Percentiles rank a stretch among this genome's conserved stretches.
Evolutionary conservation across 2,797 vertebrate genomes (phyloP).

Genomic region (Manis pentadactyla): DNA sequence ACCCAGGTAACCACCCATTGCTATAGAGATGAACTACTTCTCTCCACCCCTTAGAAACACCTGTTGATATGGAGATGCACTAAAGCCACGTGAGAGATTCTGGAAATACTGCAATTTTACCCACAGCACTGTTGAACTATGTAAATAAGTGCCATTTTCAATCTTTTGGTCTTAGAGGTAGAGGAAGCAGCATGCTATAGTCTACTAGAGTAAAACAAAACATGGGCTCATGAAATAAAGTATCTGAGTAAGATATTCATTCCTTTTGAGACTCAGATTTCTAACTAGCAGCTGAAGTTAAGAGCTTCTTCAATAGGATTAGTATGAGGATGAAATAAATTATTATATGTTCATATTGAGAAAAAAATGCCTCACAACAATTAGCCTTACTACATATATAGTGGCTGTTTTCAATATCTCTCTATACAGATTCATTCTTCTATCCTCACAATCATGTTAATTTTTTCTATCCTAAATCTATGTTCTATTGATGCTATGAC

Average conservation of each 20-base stretch:
- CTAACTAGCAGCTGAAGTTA: neutral
- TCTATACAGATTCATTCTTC: neutral
- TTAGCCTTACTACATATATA: neutral
- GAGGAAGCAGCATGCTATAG: accelerated
- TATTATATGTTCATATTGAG: neutral
- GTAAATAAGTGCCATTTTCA: accelerated
- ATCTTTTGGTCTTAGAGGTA: neutral
- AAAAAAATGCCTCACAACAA: neutral
- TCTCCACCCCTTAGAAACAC: no score
- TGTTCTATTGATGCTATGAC: neutral
- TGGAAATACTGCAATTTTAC: no score
- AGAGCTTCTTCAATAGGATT: neutral
- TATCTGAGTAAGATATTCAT: neutral
- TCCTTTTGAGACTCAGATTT: neutral
- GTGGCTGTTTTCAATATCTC: neutral
- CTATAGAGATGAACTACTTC: no score
- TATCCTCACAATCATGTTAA: neutral
- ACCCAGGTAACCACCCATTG: no score
- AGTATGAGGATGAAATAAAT: neutral
- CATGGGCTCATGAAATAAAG: neutral
- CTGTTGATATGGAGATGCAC: no score
- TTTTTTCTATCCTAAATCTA: neutral
- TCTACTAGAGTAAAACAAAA: neutral
- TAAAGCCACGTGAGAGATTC: no score
- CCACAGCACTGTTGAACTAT: neutral